Conservation (phyloP, 37 sponge, comb jelly and placozoan species). For the Corticium candelabrum region DNA sequence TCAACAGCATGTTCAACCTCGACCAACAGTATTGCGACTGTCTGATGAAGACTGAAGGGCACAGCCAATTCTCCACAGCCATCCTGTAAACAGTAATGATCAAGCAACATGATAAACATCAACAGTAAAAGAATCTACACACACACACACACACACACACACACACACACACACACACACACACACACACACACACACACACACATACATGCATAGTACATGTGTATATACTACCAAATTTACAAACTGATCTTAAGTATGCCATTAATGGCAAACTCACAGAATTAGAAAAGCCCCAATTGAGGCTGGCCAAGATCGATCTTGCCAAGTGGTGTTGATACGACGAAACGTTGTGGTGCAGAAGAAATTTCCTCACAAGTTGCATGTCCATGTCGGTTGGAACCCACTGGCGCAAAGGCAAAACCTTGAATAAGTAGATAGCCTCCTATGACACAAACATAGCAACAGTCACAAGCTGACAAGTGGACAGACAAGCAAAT, state of each 20-base stretch:
- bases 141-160: no score
- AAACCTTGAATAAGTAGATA: not conserved
- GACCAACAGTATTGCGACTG: not conserved
- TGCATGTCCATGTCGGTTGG: not conserved
- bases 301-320: slow-evolving; percentile 58
- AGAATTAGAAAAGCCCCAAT: slow-evolving; percentile 24
- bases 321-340: slow-evolving; percentile 57
- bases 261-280: no score
- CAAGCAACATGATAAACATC: no score
- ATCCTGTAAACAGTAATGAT: no score
- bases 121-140: no score
- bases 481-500: no score
- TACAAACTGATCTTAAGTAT: no score
- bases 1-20: not conserved
- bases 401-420: not conserved
- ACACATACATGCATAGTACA: no score
- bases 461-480: no score
- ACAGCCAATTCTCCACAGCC: not conserved
- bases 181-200: no score
- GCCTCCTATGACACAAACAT: not conserved
- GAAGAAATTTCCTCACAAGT: not conserved
- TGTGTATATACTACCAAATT: no score
- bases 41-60: not conserved
- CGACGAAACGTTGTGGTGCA: slow-evolving; percentile 36
- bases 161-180: no score